Conservation (phyloP, 2,888 invertebrate species). For the Acanthosepion pharaonis region DNA sequence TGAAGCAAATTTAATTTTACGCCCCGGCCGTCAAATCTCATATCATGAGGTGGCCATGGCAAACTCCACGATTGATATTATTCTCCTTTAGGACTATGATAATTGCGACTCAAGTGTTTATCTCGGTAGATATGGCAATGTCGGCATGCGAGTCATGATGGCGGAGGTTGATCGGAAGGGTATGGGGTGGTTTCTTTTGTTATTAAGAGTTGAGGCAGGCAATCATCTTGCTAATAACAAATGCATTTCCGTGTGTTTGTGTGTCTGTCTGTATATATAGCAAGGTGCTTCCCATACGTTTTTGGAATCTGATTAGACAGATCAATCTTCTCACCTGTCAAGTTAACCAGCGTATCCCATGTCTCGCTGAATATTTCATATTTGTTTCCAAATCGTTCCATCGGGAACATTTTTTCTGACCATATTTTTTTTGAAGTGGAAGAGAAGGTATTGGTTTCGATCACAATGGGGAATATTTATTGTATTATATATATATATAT, state of each 20-base stretch:
- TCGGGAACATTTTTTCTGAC: too few species aligned
- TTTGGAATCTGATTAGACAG: too few species aligned
- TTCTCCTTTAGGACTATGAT: neutral
- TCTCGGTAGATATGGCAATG: neutral
- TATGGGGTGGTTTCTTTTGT: neutral
- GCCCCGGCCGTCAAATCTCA: neutral
- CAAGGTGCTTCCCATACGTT: too few species aligned
- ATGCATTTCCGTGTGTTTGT: neutral
- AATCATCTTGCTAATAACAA: neutral
- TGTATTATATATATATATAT: too few species aligned
- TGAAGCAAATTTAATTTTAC: slow-evolving; percentile 33
- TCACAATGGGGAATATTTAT: too few species aligned
- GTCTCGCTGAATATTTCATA: too few species aligned
- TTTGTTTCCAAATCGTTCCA: too few species aligned
- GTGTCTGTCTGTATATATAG: neutral
- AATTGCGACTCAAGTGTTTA: neutral
- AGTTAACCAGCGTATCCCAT: too few species aligned
- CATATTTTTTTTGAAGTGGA: too few species aligned
- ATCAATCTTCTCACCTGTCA: too few species aligned
- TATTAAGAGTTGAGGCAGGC: neutral
- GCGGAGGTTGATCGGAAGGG: neutral
- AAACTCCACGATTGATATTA: neutral
- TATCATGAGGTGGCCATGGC: neutral
- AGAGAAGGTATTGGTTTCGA: too few species aligned
- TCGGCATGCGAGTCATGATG: neutral